These are phyloP conservation scores for Pygocentrus nattereri DNA, from an alignment of 2,797 vertebrate genomes.

Conservation along the genomic window DNA sequence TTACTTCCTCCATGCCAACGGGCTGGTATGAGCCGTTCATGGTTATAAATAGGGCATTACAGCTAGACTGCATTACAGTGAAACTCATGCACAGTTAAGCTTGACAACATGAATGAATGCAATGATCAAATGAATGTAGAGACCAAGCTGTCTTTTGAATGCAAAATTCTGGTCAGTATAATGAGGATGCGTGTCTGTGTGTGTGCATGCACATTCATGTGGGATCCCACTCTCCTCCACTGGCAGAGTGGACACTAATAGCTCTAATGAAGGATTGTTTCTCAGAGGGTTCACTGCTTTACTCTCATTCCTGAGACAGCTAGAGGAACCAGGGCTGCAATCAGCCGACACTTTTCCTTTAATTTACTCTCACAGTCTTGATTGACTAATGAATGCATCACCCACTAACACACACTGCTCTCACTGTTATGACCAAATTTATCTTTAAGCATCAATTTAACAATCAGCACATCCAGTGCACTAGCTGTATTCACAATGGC, in stretches of 20 bases:
- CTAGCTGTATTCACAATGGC: constrained; percentile 79
- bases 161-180: constrained; percentile 15
- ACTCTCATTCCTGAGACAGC: constrained; percentile 89
- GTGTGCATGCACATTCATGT: constrained; percentile 33
- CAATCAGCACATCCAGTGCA: constrained; percentile 84
- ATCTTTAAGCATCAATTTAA: constrained; percentile 91
- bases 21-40: constrained; percentile 16
- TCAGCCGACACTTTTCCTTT: constrained; percentile 86
- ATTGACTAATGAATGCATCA: constrained; percentile 88
- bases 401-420: constrained; percentile 63
- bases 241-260: constrained; percentile 84
- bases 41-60: constrained; percentile 36
- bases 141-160: constrained; percentile 1
- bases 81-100: background rate
- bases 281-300: constrained; percentile 87
- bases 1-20: constrained; percentile 17
- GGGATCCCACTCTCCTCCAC: constrained; percentile 46
- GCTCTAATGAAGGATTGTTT: constrained; percentile 91
- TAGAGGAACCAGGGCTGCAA: constrained; percentile 85
- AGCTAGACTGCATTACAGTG: constrained; percentile 27
- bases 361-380: constrained; percentile 88
- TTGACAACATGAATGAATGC: constrained; percentile 27
- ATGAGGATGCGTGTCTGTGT: constrained; percentile 47
- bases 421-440: constrained; percentile 83
- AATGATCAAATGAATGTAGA: background rate